Evolutionary conservation across 2,797 vertebrate species (phyloP).

Genomic region (Xiphorhynchus erythropygius): DNA sequence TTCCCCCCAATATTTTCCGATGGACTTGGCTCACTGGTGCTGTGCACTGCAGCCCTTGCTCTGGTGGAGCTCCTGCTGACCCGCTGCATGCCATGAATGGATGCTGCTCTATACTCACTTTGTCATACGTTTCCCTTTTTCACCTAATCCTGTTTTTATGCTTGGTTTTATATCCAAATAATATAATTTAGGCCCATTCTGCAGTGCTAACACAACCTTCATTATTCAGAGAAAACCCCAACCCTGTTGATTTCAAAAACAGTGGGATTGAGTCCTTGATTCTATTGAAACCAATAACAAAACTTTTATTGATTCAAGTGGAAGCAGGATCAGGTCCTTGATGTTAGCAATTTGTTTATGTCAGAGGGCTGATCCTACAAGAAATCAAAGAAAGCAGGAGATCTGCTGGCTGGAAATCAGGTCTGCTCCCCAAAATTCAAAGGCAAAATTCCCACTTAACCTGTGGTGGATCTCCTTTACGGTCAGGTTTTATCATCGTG

Average conservation of each 20-base stretch:
- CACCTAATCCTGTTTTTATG: not conserved
- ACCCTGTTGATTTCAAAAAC: not conserved
- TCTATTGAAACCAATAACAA: slow-evolving; percentile 21
- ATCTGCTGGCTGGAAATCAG: not conserved
- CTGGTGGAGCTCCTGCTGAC: not conserved
- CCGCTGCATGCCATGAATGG: rapidly evolving
- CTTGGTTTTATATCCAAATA: not conserved
- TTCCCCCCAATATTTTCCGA: not conserved
- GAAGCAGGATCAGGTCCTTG: slow-evolving; percentile 20
- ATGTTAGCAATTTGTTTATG: not conserved
- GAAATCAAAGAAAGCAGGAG: not conserved
- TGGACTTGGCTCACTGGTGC: not conserved
- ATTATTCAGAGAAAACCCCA: not conserved
- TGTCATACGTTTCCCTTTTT: not conserved
- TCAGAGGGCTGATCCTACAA: not conserved
- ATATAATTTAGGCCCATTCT: not conserved
- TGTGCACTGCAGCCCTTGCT: not conserved
- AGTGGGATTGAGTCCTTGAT: not conserved
- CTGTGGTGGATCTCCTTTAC: not conserved
- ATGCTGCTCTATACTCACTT: not conserved
- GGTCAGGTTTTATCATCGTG: rapidly evolving
- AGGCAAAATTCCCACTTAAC: not conserved
- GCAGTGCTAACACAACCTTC: not conserved
- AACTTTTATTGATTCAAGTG: slow-evolving; percentile 1
- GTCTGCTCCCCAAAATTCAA: slow-evolving; percentile 1